Conservation (phyloP, 2,797 vertebrate genomes). For the Chloroceryle amazona region DNA sequence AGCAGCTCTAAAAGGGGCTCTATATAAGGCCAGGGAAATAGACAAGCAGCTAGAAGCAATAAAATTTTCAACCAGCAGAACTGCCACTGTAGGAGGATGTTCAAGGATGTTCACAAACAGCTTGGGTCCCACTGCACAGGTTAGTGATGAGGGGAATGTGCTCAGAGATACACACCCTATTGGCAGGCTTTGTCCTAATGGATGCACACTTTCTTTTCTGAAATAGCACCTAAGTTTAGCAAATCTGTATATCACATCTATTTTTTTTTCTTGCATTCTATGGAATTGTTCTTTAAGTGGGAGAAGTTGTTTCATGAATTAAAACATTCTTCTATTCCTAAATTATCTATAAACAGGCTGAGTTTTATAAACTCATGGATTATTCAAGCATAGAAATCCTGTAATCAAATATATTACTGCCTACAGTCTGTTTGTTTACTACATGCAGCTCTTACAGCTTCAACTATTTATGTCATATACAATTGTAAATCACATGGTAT, state of each 20-base stretch:
- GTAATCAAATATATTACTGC: constrained; percentile 54
- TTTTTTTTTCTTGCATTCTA: background rate
- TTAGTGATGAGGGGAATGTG: background rate
- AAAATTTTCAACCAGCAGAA: background rate
- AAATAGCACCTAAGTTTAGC: background rate
- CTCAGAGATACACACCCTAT: rapidly evolving
- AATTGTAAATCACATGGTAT: constrained; percentile 33
- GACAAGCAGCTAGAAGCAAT: background rate
- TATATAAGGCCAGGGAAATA: background rate
- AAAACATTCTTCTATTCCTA: constrained; percentile 27
- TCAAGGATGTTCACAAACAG: background rate
- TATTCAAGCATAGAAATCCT: constrained; percentile 55
- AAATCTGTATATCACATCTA: background rate
- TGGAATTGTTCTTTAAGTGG: background rate
- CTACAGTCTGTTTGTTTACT: constrained; percentile 65
- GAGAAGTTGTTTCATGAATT: background rate
- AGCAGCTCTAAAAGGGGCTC: background rate
- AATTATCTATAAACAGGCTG: constrained; percentile 35
- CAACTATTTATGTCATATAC: constrained; percentile 25
- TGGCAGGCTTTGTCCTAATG: background rate
- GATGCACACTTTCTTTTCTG: background rate
- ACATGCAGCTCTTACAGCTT: constrained; percentile 31
- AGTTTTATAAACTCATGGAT: constrained; percentile 51
- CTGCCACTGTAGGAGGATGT: background rate
- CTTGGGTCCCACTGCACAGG: background rate